phyloP scores from a whole-genome alignment of 1,140 invertebrate genomes.

The Homarus americanus region DNA sequence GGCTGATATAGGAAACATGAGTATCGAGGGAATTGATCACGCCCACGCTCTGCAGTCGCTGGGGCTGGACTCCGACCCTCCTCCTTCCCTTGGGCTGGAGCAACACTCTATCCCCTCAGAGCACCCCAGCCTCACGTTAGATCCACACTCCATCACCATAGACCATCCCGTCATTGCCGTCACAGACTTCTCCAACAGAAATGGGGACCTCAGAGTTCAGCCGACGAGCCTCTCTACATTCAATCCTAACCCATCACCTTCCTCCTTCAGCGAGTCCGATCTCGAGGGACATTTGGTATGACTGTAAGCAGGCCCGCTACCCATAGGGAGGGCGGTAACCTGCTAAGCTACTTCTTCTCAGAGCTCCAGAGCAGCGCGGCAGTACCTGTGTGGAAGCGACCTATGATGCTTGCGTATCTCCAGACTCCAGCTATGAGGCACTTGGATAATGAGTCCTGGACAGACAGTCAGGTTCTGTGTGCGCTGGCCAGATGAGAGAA shows the following conservation, averaged over 20 bases:
- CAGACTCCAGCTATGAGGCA: background rate
- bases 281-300: conserved; percentile 65
- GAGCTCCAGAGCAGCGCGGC: background rate
- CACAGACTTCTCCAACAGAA: conserved; percentile 68
- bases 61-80: conserved; percentile 72
- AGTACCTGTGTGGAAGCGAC: background rate
- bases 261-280: conserved; percentile 60
- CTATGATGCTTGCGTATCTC: background rate
- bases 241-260: conserved; percentile 70
- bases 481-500: background rate
- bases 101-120: conserved; percentile 74
- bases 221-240: conserved; percentile 74
- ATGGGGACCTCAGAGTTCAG: conserved; percentile 67
- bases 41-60: conserved; percentile 64
- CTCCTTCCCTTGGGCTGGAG: conserved; percentile 73
- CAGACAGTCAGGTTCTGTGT: background rate
- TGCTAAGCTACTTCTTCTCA: conserved; percentile 16
- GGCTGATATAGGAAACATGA: conserved; percentile 29
- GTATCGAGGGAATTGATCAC: conserved; percentile 43
- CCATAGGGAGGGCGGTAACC: conserved; percentile 15
- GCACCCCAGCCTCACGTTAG: conserved; percentile 72
- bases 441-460: conserved; percentile 2
- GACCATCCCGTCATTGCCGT: conserved; percentile 72
- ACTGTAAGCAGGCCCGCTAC: conserved; percentile 45
- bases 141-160: conserved; percentile 74